Percentiles rank a stretch among this genome's conserved stretches.
These are phyloP conservation scores for Aegithalos caudatus DNA, from an alignment of 2,113 vertebrate genomes.

Conservation along the genomic window DNA sequence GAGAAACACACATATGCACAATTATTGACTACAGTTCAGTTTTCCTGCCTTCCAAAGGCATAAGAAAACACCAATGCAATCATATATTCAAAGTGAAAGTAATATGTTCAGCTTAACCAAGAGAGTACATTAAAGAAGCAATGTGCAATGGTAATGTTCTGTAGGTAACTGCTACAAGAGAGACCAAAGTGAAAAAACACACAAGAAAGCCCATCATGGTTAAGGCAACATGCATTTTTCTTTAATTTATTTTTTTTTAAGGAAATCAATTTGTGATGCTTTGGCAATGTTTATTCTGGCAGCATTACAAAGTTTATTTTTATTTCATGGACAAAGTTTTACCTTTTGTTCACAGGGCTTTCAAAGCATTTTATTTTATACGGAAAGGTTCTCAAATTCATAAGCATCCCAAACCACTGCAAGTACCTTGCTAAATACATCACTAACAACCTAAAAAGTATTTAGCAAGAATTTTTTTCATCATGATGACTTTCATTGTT, in stretches of 20 bases:
- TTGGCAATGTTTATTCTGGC: not conserved
- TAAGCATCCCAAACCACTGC: not conserved
- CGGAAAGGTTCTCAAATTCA: not conserved
- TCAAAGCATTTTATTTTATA: not conserved
- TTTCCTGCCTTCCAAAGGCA: not conserved
- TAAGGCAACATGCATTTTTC: not conserved
- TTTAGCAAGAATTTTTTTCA: not conserved
- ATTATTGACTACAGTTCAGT: not conserved
- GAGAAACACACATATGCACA: not conserved
- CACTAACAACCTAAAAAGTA: not conserved
- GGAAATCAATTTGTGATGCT: not conserved
- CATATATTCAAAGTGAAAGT: not conserved
- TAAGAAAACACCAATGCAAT: not conserved
- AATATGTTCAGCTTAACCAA: not conserved
- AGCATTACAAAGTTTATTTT: not conserved
- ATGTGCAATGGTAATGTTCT: not conserved
- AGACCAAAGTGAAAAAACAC: not conserved
- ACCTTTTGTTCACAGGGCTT: not conserved
- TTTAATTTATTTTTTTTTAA: not conserved
- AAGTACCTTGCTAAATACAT: not conserved
- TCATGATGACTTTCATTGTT: not conserved
- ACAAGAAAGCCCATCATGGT: not conserved
- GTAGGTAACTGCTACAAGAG: not conserved
- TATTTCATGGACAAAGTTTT: not conserved
- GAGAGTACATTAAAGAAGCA: not conserved